Base-by-base conservation (phyloP, 2,113 vertebrate genomes). In the Strix uralensis region DNA sequence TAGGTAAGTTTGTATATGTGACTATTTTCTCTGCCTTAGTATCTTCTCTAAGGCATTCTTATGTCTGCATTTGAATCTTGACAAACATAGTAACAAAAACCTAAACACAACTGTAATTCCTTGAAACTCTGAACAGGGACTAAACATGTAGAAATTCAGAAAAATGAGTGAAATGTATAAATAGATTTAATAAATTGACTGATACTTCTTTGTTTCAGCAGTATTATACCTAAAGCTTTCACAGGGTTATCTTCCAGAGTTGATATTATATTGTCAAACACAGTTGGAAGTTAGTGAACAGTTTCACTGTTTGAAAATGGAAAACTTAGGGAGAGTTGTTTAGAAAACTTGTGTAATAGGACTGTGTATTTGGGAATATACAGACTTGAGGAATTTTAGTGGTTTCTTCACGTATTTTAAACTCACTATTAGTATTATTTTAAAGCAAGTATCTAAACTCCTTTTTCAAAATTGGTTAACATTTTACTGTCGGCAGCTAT, bases 1-100 rank as follows among this genome's bases (percentile, higher is more conserved):
- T 52, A 98, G 98, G 99, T 99, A 87, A 38, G 30, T 40, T 90
- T 67, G 21, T 32, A 9, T 55, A 10, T 27, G 6, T 74, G 59
- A 42, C 19, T n/a, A 0, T 46, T 67, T 81, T 59, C 13, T 74
- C 16, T 80, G 23, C 49, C 15, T n/a, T 29, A 65, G 27, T n/a
- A 47, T 73, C 58, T 86, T 69, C 15, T 49, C 2, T 23, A 22
- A 75, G 17, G 21, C 34, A 44, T 72, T 81, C 38, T 32, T 42
- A 40, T 70, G 88, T 86, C 55, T 92, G 47, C 25, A 18, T 46
- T 88, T 96, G 27, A 58, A n/a, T 81, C n/a, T 51, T 83, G 12
- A 58, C 20, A 55, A 21, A 66, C 18, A 13, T 15, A 49, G 63
- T 51, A 67, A 62, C 7, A 74, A 55, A 83, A 77, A 58, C 17